Conservation (phyloP, 2,113 vertebrate species). For the Fregetta grallaria region DNA sequence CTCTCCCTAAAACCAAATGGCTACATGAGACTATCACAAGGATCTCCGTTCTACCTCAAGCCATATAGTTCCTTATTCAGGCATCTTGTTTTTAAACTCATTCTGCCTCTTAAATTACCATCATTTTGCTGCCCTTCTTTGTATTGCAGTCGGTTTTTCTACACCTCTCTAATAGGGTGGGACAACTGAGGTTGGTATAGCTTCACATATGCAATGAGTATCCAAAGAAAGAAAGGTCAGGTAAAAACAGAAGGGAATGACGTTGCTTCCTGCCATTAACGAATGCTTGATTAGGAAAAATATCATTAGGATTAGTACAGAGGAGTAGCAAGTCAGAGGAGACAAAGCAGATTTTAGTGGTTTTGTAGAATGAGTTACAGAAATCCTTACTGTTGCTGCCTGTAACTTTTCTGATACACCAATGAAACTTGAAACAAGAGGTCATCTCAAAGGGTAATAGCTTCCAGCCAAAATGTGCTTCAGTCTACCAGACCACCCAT, state of each 20-base stretch:
- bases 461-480: constrained; percentile 55
- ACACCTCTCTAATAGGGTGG: not conserved
- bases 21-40: not conserved
- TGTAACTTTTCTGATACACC: constrained; percentile 32
- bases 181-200: not conserved
- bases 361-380: not conserved
- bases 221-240: not conserved
- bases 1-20: not conserved
- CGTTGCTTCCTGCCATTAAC: not conserved
- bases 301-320: not conserved
- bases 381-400: not conserved
- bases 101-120: not conserved
- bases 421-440: constrained; percentile 62
- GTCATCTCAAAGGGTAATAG: constrained; percentile 46
- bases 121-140: not conserved
- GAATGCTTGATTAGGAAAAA: not conserved
- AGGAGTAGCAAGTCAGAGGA: not conserved
- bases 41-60: not conserved
- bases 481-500: constrained; percentile 56
- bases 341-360: not conserved
- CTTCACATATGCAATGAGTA: not conserved
- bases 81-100: not conserved
- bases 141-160: not conserved
- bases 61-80: not conserved
- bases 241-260: not conserved